Conservation (phyloP, 2,797 vertebrate species). For the Falco concolor region DNA sequence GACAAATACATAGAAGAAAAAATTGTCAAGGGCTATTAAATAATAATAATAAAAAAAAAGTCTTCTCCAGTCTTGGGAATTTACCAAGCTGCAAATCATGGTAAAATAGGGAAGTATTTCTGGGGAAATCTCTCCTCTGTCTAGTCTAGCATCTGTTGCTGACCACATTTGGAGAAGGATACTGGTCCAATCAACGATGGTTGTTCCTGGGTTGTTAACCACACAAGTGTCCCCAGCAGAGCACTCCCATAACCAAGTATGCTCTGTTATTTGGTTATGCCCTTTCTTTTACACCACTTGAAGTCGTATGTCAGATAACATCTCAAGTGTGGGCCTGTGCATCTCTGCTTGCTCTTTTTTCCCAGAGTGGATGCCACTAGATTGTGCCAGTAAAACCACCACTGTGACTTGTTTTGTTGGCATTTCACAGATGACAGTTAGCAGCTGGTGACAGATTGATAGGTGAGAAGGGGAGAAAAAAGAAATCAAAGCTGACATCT, state of each 20-base stretch:
- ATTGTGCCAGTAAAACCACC: not conserved
- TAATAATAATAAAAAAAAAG: not conserved
- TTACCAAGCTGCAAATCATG: not conserved
- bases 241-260: not conserved
- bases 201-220: not conserved
- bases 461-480: not conserved
- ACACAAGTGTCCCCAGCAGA: not conserved
- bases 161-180: not conserved
- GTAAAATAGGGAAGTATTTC: not conserved
- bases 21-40: not conserved
- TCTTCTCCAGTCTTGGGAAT: not conserved
- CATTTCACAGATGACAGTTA: not conserved
- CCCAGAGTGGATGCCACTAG: not conserved
- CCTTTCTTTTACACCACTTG: not conserved
- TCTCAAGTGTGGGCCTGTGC: not conserved
- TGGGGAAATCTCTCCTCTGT: not conserved
- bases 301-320: not conserved
- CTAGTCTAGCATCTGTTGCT: not conserved
- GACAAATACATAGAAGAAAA: not conserved
- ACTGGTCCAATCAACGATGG: accelerated
- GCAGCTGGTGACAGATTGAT: not conserved
- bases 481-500: not conserved
- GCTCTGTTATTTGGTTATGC: not conserved
- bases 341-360: not conserved
- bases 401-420: not conserved